These are phyloP conservation scores for Corythaixoides concolor DNA, from an alignment of 2,113 vertebrate species.

Conservation along the genomic window DNA sequence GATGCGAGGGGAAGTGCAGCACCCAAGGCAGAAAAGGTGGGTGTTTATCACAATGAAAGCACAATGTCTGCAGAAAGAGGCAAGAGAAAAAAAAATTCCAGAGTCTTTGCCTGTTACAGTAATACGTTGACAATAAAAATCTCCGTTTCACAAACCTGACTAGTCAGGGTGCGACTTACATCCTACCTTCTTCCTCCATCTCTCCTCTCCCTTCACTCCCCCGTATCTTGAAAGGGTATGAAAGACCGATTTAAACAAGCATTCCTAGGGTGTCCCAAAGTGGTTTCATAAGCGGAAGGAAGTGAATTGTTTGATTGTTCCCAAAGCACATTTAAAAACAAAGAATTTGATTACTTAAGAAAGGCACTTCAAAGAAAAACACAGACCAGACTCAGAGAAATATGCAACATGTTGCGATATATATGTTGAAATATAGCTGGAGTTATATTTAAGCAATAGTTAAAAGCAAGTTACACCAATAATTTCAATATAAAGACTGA, in stretches of 20 bases:
- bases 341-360: background rate
- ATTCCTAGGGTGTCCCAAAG: background rate
- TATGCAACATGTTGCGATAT: background rate
- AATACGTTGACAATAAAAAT: fast-evolving
- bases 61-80: background rate
- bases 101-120: background rate
- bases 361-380: background rate
- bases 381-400: background rate
- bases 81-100: background rate
- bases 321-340: constrained; percentile 15
- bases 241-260: background rate
- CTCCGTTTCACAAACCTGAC: background rate
- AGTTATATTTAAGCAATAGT: background rate
- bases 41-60: background rate
- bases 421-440: background rate
- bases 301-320: background rate
- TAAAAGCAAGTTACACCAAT: background rate
- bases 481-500: background rate
- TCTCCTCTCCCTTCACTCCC: background rate
- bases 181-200: background rate
- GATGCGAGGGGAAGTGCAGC: background rate
- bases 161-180: background rate
- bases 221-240: background rate
- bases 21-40: background rate
- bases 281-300: background rate